phyloP scores from a whole-genome alignment of 2,113 vertebrate species.

The Chloebia gouldiae region DNA sequence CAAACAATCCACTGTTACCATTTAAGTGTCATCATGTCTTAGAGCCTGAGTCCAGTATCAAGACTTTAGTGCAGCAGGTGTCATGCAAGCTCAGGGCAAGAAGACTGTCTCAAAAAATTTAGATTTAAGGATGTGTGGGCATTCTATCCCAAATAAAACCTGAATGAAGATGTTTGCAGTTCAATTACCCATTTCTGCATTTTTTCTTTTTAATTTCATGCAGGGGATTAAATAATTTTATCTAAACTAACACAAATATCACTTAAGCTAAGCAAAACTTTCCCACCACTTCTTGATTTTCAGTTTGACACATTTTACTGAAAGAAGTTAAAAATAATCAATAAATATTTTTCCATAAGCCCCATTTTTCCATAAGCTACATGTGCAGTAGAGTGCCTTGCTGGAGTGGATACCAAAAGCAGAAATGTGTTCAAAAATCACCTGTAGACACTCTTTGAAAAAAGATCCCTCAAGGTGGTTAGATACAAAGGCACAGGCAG shows the following conservation, averaged over 20 bases:
- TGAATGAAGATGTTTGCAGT: neutral
- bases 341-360: neutral
- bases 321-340: neutral
- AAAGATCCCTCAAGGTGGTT: neutral
- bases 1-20: neutral
- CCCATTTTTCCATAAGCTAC: rapidly evolving
- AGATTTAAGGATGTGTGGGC: neutral
- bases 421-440: neutral
- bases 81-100: neutral
- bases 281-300: neutral
- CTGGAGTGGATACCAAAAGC: neutral
- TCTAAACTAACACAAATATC: neutral
- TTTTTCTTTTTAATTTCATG: neutral
- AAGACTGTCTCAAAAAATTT: neutral
- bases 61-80: neutral
- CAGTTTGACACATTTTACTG: neutral
- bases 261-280: neutral
- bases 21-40: neutral
- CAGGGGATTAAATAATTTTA: neutral
- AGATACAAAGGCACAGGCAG: neutral
- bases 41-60: neutral
- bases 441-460: neutral
- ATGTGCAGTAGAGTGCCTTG: neutral
- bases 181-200: neutral
- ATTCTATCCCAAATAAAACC: neutral